Percentiles rank a stretch among this genome's conserved stretches.
These are phyloP conservation scores for Linepithema humile DNA, from an alignment of 1,140 invertebrate species.

Conservation along the genomic window DNA sequence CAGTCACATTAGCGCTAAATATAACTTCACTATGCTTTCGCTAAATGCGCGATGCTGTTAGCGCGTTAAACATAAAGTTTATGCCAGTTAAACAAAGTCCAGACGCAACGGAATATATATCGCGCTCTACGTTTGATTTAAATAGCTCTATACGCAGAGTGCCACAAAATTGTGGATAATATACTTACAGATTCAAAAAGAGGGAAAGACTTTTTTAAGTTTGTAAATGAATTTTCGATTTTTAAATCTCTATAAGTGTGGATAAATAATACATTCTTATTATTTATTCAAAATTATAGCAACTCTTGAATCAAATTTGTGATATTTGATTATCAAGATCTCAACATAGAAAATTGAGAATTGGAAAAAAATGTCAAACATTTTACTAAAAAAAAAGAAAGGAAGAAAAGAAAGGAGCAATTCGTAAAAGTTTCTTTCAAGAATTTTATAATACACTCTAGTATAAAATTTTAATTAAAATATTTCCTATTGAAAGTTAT, in stretches of 20 bases:
- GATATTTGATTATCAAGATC: too few species aligned
- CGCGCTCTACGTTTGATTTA: conserved; percentile 15
- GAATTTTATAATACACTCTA: too few species aligned
- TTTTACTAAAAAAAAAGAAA: too few species aligned
- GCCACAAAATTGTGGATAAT: neutral
- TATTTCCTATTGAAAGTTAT: too few species aligned
- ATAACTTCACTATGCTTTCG: conserved; percentile 36
- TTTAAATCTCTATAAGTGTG: neutral
- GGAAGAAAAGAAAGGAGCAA: too few species aligned
- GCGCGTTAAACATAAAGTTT: neutral
- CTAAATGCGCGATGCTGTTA: conserved; percentile 20
- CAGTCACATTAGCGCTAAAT: conserved; percentile 26
- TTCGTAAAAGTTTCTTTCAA: too few species aligned
- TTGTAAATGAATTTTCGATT: neutral
- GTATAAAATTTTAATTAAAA: too few species aligned
- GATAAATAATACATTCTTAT: neutral
- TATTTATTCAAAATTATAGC: too few species aligned
- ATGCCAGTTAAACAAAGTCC: conserved; percentile 26
- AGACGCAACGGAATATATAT: neutral
- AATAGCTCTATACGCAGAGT: neutral
- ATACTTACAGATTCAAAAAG: neutral
- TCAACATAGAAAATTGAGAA: too few species aligned
- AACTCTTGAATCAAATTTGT: too few species aligned
- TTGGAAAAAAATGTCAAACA: too few species aligned
- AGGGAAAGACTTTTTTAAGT: neutral